phyloP scores from a whole-genome alignment of 2,113 vertebrate species.

The Platichthys stellatus region DNA sequence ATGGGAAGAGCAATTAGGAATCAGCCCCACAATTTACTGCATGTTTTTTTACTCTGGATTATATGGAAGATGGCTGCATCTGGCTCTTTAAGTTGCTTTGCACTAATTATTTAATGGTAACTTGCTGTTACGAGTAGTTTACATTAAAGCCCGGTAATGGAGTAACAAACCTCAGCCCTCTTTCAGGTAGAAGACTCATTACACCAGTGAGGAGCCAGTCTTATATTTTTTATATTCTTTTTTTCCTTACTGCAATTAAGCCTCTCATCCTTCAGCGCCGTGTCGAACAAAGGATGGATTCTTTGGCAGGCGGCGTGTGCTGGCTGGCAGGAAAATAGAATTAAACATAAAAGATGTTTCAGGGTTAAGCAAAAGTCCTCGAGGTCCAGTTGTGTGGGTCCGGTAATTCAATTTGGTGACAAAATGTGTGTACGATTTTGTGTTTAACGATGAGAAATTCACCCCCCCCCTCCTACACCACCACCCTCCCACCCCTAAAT shows the following conservation, averaged over 20 bases:
- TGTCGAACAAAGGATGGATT: constrained; percentile 32
- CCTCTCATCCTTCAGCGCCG: constrained; percentile 7
- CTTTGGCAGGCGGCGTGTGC: constrained; percentile 33
- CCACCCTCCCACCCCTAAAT: background rate
- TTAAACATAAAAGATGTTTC: constrained; percentile 43
- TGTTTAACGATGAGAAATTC: constrained; percentile 28
- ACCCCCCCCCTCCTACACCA: background rate
- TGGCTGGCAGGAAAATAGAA: constrained; percentile 41
- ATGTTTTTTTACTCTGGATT: background rate
- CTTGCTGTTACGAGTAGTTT: background rate
- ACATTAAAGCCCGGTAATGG: background rate
- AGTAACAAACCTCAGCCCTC: background rate
- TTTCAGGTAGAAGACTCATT: background rate
- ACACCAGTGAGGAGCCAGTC: background rate
- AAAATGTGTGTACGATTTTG: constrained; percentile 42
- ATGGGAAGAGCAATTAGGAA: constrained; percentile 18
- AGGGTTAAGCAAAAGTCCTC: constrained; percentile 45
- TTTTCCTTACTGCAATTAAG: background rate
- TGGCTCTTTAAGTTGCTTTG: constrained; percentile 10
- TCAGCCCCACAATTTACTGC: constrained; percentile 5
- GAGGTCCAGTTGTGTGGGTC: constrained; percentile 37
- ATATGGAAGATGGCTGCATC: background rate
- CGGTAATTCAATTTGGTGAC: constrained; percentile 47
- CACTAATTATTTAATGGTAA: constrained; percentile 15
- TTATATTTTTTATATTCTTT: background rate